Percentiles rank a stretch among this genome's conserved stretches.
These are phyloP conservation scores for Daktulosphaira vitifoliae DNA, from an alignment of 1,140 invertebrate genomes.

Conservation along the genomic window DNA sequence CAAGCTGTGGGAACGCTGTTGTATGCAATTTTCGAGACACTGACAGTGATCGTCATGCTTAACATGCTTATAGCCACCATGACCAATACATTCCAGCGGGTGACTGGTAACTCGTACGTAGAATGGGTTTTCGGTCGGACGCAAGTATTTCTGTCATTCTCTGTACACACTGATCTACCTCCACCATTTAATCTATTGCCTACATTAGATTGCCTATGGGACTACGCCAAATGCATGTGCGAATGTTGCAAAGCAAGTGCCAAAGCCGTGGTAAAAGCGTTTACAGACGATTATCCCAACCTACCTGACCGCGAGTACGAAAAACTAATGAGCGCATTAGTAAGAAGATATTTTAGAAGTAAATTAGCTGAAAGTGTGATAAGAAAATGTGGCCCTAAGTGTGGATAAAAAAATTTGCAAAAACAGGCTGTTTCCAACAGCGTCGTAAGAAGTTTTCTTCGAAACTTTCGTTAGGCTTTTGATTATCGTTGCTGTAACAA, in stretches of 20 bases:
- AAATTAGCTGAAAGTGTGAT: neutral
- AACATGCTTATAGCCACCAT: conserved; percentile 73
- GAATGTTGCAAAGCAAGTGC: neutral
- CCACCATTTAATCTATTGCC: neutral
- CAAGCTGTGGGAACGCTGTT: conserved; percentile 54
- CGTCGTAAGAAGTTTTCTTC: too few species aligned
- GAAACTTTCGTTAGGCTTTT: too few species aligned
- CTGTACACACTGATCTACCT: neutral
- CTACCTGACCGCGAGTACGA: neutral
- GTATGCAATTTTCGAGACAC: conserved; percentile 56
- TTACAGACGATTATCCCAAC: neutral
- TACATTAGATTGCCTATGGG: neutral
- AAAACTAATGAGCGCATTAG: neutral
- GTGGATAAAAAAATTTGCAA: too few species aligned
- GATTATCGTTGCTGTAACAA: too few species aligned
- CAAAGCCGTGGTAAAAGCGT: neutral
- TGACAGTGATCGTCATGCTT: conserved; percentile 59
- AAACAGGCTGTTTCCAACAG: too few species aligned
- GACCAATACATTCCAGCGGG: conserved; percentile 61
- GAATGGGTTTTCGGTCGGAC: conserved; percentile 55
- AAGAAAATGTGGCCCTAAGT: too few species aligned
- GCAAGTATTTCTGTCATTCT: conserved; percentile 40
- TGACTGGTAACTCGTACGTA: conserved; percentile 51
- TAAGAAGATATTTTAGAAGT: neutral
- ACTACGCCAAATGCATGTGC: neutral